phyloP scores from a whole-genome alignment of 2,113 vertebrate genomes.

The Cercocebus atys region DNA sequence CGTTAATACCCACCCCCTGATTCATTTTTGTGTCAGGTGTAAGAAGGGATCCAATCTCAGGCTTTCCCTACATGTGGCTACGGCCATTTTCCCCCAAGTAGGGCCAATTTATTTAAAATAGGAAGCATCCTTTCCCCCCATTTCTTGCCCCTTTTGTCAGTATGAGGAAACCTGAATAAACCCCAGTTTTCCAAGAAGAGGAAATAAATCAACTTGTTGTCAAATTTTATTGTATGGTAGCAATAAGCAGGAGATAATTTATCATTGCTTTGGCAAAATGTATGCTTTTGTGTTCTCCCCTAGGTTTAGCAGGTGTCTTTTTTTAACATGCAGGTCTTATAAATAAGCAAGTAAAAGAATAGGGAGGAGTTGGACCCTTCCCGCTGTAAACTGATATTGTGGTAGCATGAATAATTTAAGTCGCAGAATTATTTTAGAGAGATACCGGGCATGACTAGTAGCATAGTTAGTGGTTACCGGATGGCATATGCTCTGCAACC shows the following conservation, averaged over 20 bases:
- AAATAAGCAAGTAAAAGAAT: background rate
- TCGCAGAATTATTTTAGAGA: background rate
- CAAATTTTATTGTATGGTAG: background rate
- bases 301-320: background rate
- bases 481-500: rapidly evolving
- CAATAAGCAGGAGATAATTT: background rate
- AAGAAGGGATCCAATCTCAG: too few species aligned
- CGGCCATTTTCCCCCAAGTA: too few species aligned
- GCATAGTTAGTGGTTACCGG: background rate
- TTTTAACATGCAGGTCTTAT: background rate
- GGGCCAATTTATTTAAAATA: too few species aligned
- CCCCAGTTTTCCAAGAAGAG: conserved; percentile 1
- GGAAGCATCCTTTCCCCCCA: too few species aligned
- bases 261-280: background rate
- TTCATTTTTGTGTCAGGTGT: too few species aligned
- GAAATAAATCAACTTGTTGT: too few species aligned
- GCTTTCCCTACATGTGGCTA: too few species aligned
- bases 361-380: background rate
- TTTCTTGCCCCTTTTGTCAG: too few species aligned
- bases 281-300: background rate
- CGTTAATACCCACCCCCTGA: too few species aligned
- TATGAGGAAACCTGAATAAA: background rate
- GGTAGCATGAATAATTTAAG: background rate
- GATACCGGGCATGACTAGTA: background rate
- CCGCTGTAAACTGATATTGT: background rate